phyloP scores from a whole-genome alignment of 2,113 vertebrate species.

The Dasyornis broadbenti region DNA sequence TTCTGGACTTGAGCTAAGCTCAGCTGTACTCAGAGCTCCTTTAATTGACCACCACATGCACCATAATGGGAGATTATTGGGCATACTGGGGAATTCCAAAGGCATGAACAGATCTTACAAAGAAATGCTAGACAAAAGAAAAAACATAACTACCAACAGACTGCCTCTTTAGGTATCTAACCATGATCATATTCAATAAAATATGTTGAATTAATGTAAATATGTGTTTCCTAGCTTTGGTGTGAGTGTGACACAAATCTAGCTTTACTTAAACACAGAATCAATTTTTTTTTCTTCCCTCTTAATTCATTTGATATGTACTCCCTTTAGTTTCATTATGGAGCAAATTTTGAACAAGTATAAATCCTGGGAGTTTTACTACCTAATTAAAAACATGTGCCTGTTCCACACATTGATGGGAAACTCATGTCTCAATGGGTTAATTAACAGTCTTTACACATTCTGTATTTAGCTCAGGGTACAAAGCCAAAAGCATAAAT shows the following conservation, averaged over 20 bases:
- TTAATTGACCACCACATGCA: background rate
- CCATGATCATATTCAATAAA: background rate
- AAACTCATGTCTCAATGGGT: constrained; percentile 76
- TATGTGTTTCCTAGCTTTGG: constrained; percentile 39
- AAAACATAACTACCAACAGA: background rate
- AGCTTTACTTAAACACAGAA: constrained; percentile 25
- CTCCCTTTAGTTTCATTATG: constrained; percentile 65
- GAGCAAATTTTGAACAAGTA: constrained; percentile 34
- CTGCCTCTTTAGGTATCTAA: background rate
- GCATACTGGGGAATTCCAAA: background rate
- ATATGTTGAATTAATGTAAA: background rate
- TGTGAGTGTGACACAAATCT: constrained; percentile 1
- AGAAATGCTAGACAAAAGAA: background rate
- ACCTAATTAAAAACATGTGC: constrained; percentile 72
- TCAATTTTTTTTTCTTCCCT: fast-evolving
- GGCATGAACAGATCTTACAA: background rate
- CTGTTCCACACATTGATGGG: constrained; percentile 65
- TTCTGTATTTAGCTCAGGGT: constrained; percentile 70
- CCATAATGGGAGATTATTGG: background rate
- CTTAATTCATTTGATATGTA: constrained; percentile 49
- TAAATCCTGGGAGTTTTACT: constrained; percentile 68
- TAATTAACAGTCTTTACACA: constrained; percentile 77
- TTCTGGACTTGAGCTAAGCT: background rate
- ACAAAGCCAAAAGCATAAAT: constrained; percentile 79
- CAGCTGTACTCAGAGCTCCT: background rate